Base-by-base conservation (phyloP, 2,888 invertebrate genomes). In the Agonopterix subpropinquella region DNA sequence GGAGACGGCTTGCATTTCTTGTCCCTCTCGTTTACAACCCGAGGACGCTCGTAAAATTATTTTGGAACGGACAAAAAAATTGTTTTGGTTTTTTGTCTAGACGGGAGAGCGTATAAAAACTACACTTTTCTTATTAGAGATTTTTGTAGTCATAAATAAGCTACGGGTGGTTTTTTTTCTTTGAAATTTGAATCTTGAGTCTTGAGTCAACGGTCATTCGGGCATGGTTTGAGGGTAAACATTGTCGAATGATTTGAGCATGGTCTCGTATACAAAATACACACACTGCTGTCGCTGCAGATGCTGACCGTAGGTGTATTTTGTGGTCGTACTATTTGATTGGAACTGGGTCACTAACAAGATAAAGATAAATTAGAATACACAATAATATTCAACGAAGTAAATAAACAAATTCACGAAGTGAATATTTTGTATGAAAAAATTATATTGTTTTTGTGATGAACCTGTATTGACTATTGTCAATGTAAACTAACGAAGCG, bases 11-110 rank as follows among this genome's bases (percentile, higher is more conserved):
- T 36, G 60, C 53, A 35, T 36, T 11, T 44, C 45, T 36, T 55
- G 49, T 75, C 80, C 64, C 73, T 41, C 63, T 84, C 76, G 46
- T 77, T 80, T 85, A 86, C 86, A 81, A 86, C 77, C 73, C 69
- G 75, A 79, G 76, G 74, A 72, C 73, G 77, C 80, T 87, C 86
- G 85, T 88, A 86, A 83, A 87, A 80, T 74, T 70, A 78, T 77
- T 86, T 77, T 76, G 70, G 75, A 67, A 57, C 68, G 64, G 58
- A 83, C 79, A 83, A 80, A 85, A 28, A 87, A 84, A 74, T 75
- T 86, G 85, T 87, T 87, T 83, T 82, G 83, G 73, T 86, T 84
- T 87, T 84, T 87, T 80, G 85, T 84, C 79, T 64, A 65, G 61
- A 59, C 59, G 61, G 68, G 65, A 59, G 62, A 11, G 62, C 56